Evolutionary conservation across 2,888 invertebrate genomes (phyloP).

Genomic region (Nymphalis polychloros): DNA sequence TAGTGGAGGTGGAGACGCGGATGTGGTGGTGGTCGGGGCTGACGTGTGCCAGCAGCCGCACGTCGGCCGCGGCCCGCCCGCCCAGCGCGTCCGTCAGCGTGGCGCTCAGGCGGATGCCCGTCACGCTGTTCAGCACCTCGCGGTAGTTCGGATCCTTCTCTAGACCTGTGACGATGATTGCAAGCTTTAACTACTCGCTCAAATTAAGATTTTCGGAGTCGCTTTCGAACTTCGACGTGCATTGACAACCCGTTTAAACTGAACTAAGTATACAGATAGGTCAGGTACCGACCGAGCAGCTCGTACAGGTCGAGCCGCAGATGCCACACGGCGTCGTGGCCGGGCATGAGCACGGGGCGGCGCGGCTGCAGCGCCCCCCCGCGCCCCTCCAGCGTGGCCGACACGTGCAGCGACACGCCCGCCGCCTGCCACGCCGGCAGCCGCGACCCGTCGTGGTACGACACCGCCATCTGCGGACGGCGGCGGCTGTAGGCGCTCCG

Average conservation of each 20-base stretch:
- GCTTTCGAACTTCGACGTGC: not conserved
- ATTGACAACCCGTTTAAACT: too few species aligned
- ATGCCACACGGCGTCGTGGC: conserved; percentile 90
- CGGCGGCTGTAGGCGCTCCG: too few species aligned
- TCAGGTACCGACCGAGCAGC: conserved; percentile 72
- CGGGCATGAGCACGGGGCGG: conserved; percentile 84
- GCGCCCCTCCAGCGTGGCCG: conserved; percentile 82
- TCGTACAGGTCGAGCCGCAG: conserved; percentile 87
- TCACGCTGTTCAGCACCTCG: conserved; percentile 84
- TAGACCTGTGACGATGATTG: conserved; percentile 55
- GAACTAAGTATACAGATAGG: not conserved
- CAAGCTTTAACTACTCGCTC: too few species aligned
- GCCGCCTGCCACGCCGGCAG: conserved; percentile 84
- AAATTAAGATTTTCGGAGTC: too few species aligned
- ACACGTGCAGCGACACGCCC: conserved; percentile 85
- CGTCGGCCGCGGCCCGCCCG: conserved; percentile 84
- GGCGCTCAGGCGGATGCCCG: conserved; percentile 85
- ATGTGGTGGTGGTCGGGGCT: conserved; percentile 92
- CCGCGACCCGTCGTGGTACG: conserved; percentile 94
- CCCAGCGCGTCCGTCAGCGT: conserved; percentile 86
- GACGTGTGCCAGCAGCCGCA: conserved; percentile 88
- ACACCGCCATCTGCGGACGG: conserved; percentile 86
- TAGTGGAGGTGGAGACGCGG: conserved; percentile 92
- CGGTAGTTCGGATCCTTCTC: conserved; percentile 81
- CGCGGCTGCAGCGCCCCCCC: conserved; percentile 83